phyloP scores from a whole-genome alignment of 2,888 invertebrate genomes.

The Andrena bucephala region DNA sequence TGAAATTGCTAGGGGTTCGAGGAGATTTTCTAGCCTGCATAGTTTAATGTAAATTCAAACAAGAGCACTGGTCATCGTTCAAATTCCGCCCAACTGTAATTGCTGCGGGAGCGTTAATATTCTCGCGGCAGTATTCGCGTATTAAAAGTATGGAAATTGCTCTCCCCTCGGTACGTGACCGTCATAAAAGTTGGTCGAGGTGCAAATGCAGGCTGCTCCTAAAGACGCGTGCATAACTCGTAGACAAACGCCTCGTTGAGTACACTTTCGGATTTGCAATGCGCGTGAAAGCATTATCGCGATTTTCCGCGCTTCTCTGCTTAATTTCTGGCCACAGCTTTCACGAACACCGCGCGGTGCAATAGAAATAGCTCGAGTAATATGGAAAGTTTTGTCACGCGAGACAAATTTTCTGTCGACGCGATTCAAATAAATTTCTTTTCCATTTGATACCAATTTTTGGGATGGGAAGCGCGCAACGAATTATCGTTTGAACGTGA shows the following conservation, averaged over 20 bases:
- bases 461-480: no score
- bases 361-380: neutral
- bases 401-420: no score
- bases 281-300: constrained; percentile 1
- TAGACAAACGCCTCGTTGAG: constrained; percentile 9
- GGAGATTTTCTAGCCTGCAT: no score
- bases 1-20: no score
- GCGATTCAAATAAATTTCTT: no score
- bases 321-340: neutral
- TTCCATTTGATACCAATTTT: no score
- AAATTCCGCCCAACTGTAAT: constrained; percentile 10
- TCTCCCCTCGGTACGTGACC: constrained; percentile 9
- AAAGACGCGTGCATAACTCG: constrained; percentile 3
- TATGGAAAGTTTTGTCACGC: neutral
- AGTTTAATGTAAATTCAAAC: neutral
- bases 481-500: no score
- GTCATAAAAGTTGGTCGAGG: constrained; percentile 32
- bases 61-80: neutral
- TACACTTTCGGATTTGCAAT: constrained; percentile 2
- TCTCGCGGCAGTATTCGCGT: constrained; percentile 7
- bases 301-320: neutral
- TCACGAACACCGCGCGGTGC: neutral
- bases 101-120: constrained; percentile 14
- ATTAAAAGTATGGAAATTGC: constrained; percentile 28
- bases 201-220: neutral